Evolutionary conservation across 2,113 vertebrate species (phyloP).

Genomic region (Pelobates fuscus): DNA sequence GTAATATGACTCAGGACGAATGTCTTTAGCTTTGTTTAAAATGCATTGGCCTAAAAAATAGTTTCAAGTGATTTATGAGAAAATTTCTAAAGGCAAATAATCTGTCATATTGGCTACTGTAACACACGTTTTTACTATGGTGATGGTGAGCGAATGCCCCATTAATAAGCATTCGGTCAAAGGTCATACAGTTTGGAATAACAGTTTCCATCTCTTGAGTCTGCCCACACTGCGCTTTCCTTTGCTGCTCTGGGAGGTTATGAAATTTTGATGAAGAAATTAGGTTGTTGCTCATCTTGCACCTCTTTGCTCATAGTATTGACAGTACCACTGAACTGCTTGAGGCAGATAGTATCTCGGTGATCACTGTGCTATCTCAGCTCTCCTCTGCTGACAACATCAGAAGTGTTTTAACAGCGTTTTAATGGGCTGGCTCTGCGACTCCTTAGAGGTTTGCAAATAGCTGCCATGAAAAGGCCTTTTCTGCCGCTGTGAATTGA

Average conservation of each 20-base stretch:
- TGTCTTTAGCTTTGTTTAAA: no score
- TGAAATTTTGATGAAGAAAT: slow-evolving; percentile 97
- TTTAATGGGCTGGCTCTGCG: slow-evolving; percentile 92
- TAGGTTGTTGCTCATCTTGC: slow-evolving; percentile 97
- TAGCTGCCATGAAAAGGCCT: slow-evolving; percentile 79
- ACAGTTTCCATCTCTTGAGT: slow-evolving; percentile 30
- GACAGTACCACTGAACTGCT: slow-evolving; percentile 87
- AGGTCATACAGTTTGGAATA: slow-evolving; percentile 35
- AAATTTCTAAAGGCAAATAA: no score
- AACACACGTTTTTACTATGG: no score
- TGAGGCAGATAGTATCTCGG: slow-evolving; percentile 80
- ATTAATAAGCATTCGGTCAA: slow-evolving; percentile 19
- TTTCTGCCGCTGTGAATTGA: slow-evolving; percentile 73
- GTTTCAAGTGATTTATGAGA: no score
- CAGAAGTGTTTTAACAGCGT: slow-evolving; percentile 99
- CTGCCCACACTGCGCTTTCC: slow-evolving; percentile 35
- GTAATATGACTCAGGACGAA: no score
- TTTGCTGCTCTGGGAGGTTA: slow-evolving; percentile 68
- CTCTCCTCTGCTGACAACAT: slow-evolving; percentile 88
- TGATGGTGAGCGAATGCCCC: neutral
- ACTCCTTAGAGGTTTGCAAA: slow-evolving; percentile 92
- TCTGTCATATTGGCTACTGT: no score
- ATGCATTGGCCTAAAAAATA: no score
- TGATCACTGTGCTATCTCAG: slow-evolving; percentile 70
- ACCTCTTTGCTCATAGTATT: slow-evolving; percentile 93